A percentile compares a stretch with the other conserved stretches of the same genome.
These are phyloP conservation scores for Dryobates pubescens DNA, from an alignment of 2,797 vertebrate species.

Conservation along the genomic window DNA sequence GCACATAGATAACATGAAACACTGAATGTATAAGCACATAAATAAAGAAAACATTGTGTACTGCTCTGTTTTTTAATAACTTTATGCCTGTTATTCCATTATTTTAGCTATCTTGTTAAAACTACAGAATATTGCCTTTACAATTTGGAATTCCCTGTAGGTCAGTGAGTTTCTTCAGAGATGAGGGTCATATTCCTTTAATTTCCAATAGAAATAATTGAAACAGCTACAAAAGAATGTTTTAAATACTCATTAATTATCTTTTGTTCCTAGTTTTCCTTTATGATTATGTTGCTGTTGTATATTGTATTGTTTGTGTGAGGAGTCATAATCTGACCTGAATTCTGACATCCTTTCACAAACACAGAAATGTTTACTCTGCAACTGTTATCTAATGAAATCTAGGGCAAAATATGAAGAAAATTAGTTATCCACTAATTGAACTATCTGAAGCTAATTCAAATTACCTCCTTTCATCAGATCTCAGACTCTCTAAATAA, in stretches of 20 bases:
- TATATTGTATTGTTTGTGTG: background rate
- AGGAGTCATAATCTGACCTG: background rate
- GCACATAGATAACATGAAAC: background rate
- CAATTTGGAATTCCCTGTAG: background rate
- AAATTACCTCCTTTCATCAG: slow-evolving; percentile 35
- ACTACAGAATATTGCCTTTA: background rate
- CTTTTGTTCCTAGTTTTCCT: background rate
- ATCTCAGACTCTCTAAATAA: slow-evolving; percentile 4
- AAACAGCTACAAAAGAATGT: background rate
- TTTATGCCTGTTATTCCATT: background rate
- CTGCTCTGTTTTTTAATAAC: background rate
- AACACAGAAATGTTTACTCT: background rate
- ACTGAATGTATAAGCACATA: background rate
- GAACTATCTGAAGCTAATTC: slow-evolving; percentile 32
- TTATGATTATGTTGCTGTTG: background rate
- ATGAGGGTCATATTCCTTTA: background rate
- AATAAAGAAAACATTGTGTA: background rate
- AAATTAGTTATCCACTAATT: slow-evolving; percentile 47
- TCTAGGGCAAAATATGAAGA: slow-evolving; percentile 37
- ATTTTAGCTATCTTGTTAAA: background rate
- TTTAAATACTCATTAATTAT: background rate
- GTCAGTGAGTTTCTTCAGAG: background rate
- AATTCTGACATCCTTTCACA: background rate
- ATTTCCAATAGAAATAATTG: background rate
- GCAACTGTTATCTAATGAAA: slow-evolving; percentile 37